Evolutionary conservation across 1,140 invertebrate genomes (phyloP).

Genomic region (Drosophila malerkotliana): DNA sequence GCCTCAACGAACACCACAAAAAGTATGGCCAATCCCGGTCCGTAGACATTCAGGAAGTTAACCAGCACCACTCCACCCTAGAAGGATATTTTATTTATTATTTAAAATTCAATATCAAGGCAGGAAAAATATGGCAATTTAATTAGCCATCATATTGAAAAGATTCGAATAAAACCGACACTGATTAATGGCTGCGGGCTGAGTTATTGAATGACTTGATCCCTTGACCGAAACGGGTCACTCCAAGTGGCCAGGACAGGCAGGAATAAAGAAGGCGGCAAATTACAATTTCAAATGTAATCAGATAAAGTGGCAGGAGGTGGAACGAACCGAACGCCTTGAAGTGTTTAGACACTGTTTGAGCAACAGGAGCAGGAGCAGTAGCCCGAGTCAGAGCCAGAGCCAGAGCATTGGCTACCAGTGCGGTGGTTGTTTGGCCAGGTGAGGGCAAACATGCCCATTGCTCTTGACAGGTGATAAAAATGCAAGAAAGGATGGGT

Average conservation of each 20-base stretch:
- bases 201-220: slow-evolving; percentile 70
- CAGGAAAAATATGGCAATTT: not conserved
- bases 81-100: not conserved
- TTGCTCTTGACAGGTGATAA: slow-evolving; percentile 73
- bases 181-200: slow-evolving; percentile 56
- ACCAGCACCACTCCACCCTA: slow-evolving; percentile 97
- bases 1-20: slow-evolving; percentile 98
- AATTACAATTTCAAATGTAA: slow-evolving; percentile 84
- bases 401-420: slow-evolving; percentile 6
- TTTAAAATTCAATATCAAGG: not conserved
- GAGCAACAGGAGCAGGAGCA: slow-evolving; percentile 22
- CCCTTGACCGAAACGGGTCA: slow-evolving; percentile 68
- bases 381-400: slow-evolving; percentile 1
- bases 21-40: slow-evolving; percentile 97
- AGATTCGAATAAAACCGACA: slow-evolving; percentile 4
- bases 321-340: slow-evolving; percentile 20
- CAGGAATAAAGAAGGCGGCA: slow-evolving; percentile 57
- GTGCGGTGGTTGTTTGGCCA: slow-evolving; percentile 44
- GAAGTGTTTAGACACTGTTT: slow-evolving; percentile 33
- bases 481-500: slow-evolving; percentile 55
- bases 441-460: slow-evolving; percentile 60
- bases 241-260: slow-evolving; percentile 34
- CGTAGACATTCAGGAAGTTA: slow-evolving; percentile 96
- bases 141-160: not conserved
- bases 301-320: slow-evolving; percentile 84